Conservation (phyloP, 2,113 vertebrate genomes). For the Oenanthe oenanthe region DNA sequence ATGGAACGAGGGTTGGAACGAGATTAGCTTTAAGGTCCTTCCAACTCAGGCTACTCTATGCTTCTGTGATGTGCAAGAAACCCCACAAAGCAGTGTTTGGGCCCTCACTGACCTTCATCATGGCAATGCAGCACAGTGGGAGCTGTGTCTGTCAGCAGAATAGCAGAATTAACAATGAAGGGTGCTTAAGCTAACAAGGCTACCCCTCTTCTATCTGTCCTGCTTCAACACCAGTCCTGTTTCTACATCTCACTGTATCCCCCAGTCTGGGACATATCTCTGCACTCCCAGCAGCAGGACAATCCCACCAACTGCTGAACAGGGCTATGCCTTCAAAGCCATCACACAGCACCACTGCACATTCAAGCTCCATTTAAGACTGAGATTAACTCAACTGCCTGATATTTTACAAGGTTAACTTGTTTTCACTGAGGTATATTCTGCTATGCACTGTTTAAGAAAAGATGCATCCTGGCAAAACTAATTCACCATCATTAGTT, state of each 20-base stretch:
- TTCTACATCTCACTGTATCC: background rate
- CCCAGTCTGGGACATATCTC: background rate
- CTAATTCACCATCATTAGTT: background rate
- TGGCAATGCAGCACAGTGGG: background rate
- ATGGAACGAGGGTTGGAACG: fast-evolving
- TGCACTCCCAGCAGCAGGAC: background rate
- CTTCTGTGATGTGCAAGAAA: background rate
- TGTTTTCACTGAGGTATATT: background rate
- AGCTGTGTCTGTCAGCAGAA: background rate
- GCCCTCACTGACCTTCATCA: too few relatives aligned
- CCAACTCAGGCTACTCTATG: background rate
- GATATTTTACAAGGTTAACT: background rate
- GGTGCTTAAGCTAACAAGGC: background rate
- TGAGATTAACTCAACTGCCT: background rate
- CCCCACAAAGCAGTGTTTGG: background rate
- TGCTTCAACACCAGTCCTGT: background rate
- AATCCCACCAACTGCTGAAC: background rate
- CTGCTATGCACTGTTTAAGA: background rate
- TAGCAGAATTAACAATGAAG: background rate
- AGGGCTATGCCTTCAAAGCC: background rate
- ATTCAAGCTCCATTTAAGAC: background rate
- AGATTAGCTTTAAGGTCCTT: background rate
- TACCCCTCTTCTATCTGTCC: background rate
- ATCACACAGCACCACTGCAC: background rate
- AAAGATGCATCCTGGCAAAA: background rate